phyloP scores from a whole-genome alignment of 2,797 vertebrate genomes.

The Pangasius krempfi region DNA sequence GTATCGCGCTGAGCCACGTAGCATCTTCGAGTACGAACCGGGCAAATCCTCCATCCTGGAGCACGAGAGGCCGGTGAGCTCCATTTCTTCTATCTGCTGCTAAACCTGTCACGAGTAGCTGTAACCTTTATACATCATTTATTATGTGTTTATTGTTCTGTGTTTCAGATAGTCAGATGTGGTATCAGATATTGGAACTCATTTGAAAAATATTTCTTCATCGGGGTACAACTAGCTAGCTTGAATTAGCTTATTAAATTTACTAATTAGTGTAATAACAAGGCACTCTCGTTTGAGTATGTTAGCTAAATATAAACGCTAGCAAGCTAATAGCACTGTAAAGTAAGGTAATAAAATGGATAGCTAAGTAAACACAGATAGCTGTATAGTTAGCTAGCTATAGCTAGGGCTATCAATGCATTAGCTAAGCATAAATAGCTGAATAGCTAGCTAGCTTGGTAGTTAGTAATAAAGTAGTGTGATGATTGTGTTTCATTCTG shows the following conservation, averaged over 20 bases:
- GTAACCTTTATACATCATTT: neutral
- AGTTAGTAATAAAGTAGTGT: neutral
- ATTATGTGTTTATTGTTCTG: neutral
- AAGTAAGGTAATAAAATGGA: neutral
- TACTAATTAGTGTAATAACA: neutral
- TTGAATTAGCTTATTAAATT: neutral
- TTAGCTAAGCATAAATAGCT: neutral
- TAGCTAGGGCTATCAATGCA: too few relatives aligned
- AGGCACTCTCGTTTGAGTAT: neutral
- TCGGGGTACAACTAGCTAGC: neutral
- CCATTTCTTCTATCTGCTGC: neutral
- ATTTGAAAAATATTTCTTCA: neutral
- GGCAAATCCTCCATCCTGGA: constrained; percentile 97
- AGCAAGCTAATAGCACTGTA: constrained; percentile 1
- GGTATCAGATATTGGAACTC: neutral
- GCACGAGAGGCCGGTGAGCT: constrained; percentile 93
- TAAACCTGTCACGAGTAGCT: neutral
- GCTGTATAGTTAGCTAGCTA: neutral
- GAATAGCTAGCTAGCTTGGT: neutral
- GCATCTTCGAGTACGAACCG: constrained; percentile 98
- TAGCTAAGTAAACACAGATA: neutral
- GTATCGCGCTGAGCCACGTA: constrained; percentile 95
- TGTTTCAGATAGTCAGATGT: neutral
- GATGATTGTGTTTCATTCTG: neutral
- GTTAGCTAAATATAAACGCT: neutral